A percentile compares a stretch with the other conserved stretches of the same genome.
Conservation (phyloP, 2,797 vertebrate genomes). For the Prunella strophiata region DNA sequence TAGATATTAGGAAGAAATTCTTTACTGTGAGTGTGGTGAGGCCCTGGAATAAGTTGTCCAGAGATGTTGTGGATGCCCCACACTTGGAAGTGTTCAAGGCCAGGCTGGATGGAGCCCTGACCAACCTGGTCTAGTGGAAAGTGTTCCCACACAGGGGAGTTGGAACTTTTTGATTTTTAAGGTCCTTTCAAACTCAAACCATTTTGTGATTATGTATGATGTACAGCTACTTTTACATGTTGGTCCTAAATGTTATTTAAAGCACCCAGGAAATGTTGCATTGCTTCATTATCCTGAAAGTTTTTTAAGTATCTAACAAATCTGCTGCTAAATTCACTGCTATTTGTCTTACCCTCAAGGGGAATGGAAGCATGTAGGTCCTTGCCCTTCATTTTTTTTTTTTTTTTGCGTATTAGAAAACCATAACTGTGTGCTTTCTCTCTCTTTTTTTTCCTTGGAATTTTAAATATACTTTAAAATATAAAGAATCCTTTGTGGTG, state of each 20-base stretch:
- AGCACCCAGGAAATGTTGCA: background rate
- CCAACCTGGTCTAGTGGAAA: background rate
- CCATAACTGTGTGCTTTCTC: background rate
- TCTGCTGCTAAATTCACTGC: background rate
- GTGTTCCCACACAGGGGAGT: too few relatives aligned
- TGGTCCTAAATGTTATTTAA: background rate
- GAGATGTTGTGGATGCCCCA: background rate
- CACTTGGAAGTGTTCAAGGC: background rate
- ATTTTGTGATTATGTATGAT: background rate
- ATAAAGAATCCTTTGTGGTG: background rate
- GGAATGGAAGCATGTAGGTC: background rate
- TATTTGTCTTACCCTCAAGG: background rate
- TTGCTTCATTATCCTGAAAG: background rate
- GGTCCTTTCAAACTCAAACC: background rate
- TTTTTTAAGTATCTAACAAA: background rate
- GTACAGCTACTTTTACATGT: background rate
- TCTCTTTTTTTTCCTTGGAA: background rate
- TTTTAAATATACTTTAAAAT: background rate
- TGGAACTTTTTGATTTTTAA: background rate
- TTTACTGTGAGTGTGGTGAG: background rate
- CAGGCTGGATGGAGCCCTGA: background rate
- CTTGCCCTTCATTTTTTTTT: background rate
- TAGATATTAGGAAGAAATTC: background rate
- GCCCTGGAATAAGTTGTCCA: background rate
- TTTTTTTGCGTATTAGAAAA: background rate